Evolutionary conservation across 2,888 invertebrate genomes (phyloP).

Genomic region (Megastigmus dorsalis): DNA sequence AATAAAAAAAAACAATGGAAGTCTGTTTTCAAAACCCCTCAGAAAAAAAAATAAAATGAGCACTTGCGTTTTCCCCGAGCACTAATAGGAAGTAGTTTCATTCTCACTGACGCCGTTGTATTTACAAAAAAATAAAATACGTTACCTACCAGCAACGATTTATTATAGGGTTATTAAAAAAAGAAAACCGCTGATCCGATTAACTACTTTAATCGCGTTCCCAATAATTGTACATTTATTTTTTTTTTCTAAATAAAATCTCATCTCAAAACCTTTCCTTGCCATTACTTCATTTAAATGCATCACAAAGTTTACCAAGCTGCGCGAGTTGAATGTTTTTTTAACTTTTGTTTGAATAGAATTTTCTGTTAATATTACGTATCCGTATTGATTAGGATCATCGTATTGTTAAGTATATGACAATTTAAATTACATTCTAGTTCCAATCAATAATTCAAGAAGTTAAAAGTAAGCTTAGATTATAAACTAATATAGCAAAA

Average conservation of each 20-base stretch:
- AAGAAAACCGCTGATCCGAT: conserved; percentile 19
- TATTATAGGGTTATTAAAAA: conserved; percentile 27
- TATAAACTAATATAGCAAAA: too few relatives aligned
- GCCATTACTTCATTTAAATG: conserved; percentile 43
- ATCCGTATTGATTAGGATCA: not conserved
- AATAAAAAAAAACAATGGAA: conserved; percentile 20
- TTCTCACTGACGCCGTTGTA: conserved; percentile 32
- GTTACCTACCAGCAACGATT: conserved; percentile 34
- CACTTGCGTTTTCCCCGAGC: conserved; percentile 45
- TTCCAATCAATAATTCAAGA: not conserved
- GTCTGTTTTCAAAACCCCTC: conserved; percentile 9
- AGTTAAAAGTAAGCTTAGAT: too few relatives aligned
- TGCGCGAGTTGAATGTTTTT: conserved; percentile 10
- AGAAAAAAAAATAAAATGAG: conserved; percentile 18
- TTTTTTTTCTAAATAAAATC: conserved; percentile 54
- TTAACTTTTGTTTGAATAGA: not conserved
- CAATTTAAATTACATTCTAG: not conserved
- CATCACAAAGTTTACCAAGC: conserved; percentile 5
- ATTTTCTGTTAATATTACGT: not conserved
- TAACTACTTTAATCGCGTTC: conserved; percentile 45
- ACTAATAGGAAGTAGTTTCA: conserved; percentile 45
- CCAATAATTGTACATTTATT: conserved; percentile 52
- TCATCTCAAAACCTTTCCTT: conserved; percentile 45
- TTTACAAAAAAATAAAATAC: conserved; percentile 22
- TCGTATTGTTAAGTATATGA: not conserved